Conservation (phyloP, 37 sponge, comb jelly and placozoan species). For the Lycopodina hypogea region DNA sequence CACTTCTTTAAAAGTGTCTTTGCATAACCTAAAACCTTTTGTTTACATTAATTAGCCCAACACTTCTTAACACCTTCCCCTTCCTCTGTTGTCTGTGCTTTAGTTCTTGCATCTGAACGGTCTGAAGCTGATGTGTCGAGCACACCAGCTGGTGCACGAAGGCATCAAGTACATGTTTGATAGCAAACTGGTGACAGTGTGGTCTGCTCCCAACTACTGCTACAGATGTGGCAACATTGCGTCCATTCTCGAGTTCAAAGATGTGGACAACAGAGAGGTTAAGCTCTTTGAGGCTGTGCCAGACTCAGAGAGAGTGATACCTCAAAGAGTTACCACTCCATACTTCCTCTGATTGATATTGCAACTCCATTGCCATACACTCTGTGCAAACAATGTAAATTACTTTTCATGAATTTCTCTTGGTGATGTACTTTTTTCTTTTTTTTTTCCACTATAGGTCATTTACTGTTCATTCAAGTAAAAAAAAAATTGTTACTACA, state of each 20-base stretch:
- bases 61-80: neutral
- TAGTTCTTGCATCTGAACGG: slow-evolving; percentile 96
- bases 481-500: no score
- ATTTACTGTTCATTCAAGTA: no score
- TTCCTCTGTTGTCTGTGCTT: neutral
- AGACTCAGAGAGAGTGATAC: slow-evolving; percentile 82
- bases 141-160: slow-evolving; percentile 98
- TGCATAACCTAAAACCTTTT: no score
- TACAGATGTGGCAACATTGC: slow-evolving; percentile 99
- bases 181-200: slow-evolving; percentile 92
- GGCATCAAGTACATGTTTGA: slow-evolving; percentile 99
- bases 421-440: no score
- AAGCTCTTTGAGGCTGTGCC: slow-evolving; percentile 95
- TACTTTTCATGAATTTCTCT: no score
- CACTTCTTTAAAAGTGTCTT: no score
- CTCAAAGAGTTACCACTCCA: slow-evolving; percentile 85
- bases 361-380: no score
- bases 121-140: slow-evolving; percentile 93
- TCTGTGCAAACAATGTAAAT: no score
- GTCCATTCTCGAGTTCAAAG: slow-evolving; percentile 75
- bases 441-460: no score
- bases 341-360: slow-evolving; percentile 96
- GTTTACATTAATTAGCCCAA: no score
- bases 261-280: slow-evolving; percentile 55
- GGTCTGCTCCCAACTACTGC: slow-evolving; percentile 99